phyloP scores from a whole-genome alignment of 2,113 vertebrate species.

The Tragelaphus strepsiceros region DNA sequence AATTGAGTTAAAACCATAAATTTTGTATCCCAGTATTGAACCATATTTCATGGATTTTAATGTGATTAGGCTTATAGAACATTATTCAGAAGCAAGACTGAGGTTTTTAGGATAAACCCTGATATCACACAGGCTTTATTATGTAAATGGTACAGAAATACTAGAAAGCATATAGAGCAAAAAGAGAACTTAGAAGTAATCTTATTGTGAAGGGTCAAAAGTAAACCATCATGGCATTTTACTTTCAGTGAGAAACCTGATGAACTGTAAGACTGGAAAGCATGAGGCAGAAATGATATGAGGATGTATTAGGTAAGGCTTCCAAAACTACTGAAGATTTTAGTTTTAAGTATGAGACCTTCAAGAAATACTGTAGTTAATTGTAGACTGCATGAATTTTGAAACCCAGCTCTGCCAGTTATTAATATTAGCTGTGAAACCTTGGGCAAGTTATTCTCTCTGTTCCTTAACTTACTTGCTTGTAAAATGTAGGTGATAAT shows the following conservation, averaged over 20 bases:
- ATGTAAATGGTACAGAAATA: background rate
- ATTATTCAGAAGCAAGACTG: constrained; percentile 15
- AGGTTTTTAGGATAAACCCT: background rate
- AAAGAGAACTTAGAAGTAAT: background rate
- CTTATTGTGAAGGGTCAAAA: background rate
- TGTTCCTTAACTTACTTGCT: background rate
- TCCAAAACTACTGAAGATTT: background rate
- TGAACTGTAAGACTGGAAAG: background rate
- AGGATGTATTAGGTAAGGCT: background rate
- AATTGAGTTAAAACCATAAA: background rate
- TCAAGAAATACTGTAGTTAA: background rate
- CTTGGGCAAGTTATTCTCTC: background rate
- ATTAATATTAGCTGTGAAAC: background rate
- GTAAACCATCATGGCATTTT: background rate
- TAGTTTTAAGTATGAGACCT: background rate
- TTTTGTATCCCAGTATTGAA: background rate
- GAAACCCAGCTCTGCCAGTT: background rate
- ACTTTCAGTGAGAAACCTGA: background rate
- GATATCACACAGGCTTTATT: background rate
- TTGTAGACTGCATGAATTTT: background rate
- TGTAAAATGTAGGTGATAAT: background rate
- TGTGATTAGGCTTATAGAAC: background rate
- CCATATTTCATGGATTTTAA: background rate
- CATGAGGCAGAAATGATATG: background rate
- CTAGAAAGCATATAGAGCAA: background rate